Evolutionary conservation across 2,797 vertebrate genomes (phyloP), one percentile per base, ranked within the genome.

Genomic region (Poeciliopsis gracilis): DNA sequence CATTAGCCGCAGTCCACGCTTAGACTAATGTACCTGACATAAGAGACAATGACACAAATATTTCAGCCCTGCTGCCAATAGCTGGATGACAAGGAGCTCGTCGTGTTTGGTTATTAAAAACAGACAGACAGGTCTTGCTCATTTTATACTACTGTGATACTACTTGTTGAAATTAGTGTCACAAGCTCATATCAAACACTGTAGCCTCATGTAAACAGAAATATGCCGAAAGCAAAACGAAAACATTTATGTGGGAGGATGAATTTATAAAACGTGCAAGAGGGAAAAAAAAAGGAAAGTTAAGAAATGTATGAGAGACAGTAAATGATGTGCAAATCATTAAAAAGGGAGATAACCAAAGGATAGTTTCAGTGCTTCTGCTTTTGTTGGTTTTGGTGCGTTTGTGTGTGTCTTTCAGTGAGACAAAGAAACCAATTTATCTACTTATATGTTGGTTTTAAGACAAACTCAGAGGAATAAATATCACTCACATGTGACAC

Each of bases 1-100:
- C 80, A 23, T 59, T 47, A 51, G 67, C 88, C 82, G 79, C 82
- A 72, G 83, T 91, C 83, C 88, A 85, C 85, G 80, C 63, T 61
- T 78, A 86, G 87, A 92, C 80, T 85, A 87, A 92, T 91, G 83
- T 78, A 91, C 85, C 90, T 90, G 92, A 87, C 93, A 93, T 82
- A 82, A 79, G 83, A 3, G n/a, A 72, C 88, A 82, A 86, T 87
- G 90, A 86, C 87, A 88, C 84, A 75, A 75, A 87, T 89, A 90
- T 77, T 84, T 91, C 90, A 89, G 78, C 77, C 36, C 59, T 41
- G 81, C 67, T 86, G 83, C 72, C 71, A 30, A 49, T 47, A 72
- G 72, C 75, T 28, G 46, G 4, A 23, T 55, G 28, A 81, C 12
- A 43, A 47, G 51, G 20, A 72, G 77, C 53, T 66, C 78, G 77